These are phyloP conservation scores for Amphipoea oculea DNA, from an alignment of 2,888 invertebrate genomes.

Conservation along the genomic window DNA sequence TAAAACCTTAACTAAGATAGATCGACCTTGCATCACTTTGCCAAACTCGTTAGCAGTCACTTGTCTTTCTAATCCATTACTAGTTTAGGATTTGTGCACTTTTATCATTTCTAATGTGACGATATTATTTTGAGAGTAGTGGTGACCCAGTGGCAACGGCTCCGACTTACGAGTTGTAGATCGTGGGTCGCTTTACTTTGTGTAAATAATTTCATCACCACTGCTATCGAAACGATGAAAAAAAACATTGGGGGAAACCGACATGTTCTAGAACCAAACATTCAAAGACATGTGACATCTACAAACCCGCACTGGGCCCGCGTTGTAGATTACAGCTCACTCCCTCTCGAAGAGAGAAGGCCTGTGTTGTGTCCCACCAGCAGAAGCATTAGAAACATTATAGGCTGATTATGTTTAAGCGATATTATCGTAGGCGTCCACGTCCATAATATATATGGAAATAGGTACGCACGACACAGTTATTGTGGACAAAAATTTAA, in stretches of 20 bases:
- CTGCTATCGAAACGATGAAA: not conserved
- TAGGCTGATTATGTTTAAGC: not conserved
- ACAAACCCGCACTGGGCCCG: not conserved
- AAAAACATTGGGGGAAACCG: not conserved
- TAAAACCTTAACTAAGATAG: not conserved
- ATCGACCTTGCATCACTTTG: not conserved
- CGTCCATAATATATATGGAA: not conserved
- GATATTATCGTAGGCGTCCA: not conserved
- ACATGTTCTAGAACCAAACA: not conserved
- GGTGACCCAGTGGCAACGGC: no score
- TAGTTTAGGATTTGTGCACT: not conserved
- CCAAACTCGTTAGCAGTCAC: slow-evolving; percentile 16
- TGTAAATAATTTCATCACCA: not conserved
- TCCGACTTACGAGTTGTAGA: not conserved
- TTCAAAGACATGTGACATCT: no score
- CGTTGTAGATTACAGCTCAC: not conserved
- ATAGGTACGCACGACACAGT: not conserved
- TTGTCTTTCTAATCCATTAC: slow-evolving; percentile 8
- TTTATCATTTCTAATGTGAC: not conserved
- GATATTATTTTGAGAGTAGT: not conserved
- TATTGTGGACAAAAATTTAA: not conserved
- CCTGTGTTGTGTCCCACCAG: no score
- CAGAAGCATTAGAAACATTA: not conserved
- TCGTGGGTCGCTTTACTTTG: not conserved
- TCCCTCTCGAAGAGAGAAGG: no score